phyloP scores from a whole-genome alignment of 2,113 vertebrate species.

The Pterocles burchelli region DNA sequence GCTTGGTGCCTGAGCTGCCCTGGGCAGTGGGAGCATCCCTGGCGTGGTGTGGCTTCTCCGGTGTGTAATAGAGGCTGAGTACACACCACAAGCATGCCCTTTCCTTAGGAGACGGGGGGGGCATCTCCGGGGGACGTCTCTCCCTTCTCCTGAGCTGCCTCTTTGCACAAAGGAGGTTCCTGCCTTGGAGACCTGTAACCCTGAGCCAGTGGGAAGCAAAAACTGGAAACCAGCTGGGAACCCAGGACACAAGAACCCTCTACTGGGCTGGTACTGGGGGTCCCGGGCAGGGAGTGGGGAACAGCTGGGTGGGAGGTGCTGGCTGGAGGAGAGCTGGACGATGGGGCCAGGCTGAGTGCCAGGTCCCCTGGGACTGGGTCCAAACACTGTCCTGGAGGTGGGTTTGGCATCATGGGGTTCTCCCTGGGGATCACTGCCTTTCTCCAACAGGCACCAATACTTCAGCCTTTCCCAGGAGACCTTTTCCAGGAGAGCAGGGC shows the following conservation, averaged over 20 bases:
- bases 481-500: not conserved
- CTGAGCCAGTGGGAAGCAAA: not conserved
- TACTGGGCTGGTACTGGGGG: not conserved
- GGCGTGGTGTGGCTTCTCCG: not conserved
- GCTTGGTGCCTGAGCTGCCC: not conserved
- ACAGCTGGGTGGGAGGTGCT: not conserved
- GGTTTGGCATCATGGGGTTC: not conserved
- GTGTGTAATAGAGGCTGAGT: not conserved
- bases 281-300: not conserved
- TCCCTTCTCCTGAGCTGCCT: not conserved
- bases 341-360: not conserved
- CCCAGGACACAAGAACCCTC: not conserved
- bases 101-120: not conserved
- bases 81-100: not conserved
- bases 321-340: fast-evolving
- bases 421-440: not conserved
- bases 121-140: not conserved
- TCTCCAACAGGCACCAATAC: fast-evolving
- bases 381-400: not conserved
- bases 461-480: not conserved
- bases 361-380: not conserved
- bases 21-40: not conserved
- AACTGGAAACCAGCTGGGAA: not conserved
- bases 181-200: not conserved
- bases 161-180: not conserved